Evolutionary conservation across 2,113 vertebrate genomes (phyloP), one percentile per base, ranked within the genome.

Genomic region (Lepus europaeus): DNA sequence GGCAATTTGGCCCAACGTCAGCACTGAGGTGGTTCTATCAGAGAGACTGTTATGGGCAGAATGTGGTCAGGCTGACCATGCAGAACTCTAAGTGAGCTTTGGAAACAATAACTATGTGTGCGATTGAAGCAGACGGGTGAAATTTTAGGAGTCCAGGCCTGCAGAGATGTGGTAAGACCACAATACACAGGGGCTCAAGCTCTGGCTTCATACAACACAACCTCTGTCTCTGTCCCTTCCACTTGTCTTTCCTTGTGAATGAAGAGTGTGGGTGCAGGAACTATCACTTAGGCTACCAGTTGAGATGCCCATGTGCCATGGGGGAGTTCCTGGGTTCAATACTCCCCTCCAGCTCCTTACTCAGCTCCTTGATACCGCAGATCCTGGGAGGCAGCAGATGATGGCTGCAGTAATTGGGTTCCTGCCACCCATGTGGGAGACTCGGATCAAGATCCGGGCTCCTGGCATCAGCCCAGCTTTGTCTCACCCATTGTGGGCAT

Each of bases 61-160:
- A 56, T 36, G 19, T 81, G 53, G 23, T 23, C 51, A 66, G 59
- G 33, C 56, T 86, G 73, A 76, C 10, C 59, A 16, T 64, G 17
- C 36, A 39, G 64, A 25, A 31, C 63, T 87, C 19, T 39, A 39
- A 95, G 13, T 74, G 85, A 92, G 61, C n/a, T 89, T 83, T 31
- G 16, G 49, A 51, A 83, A 49, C 56, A 69, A 10, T 66, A 87
- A 61, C 63, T 20, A 23, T 23, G 49, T 59, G 25, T 69, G 33
- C 0, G 4, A 9, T 19, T 64, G 68, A 59, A 36, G 56, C 72
- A 69, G 53, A 84, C 22, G 10, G 19, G 27, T 72, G 20, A 49
- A 61, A 76, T 16, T 64, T 87, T 14, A 68, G 84, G 39, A 87
- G 16, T 17, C 13, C 17, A 59, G 13, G 31, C 7, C 2, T 20